Base-by-base conservation (phyloP, 2,113 vertebrate genomes). In the Strigops habroptila region DNA sequence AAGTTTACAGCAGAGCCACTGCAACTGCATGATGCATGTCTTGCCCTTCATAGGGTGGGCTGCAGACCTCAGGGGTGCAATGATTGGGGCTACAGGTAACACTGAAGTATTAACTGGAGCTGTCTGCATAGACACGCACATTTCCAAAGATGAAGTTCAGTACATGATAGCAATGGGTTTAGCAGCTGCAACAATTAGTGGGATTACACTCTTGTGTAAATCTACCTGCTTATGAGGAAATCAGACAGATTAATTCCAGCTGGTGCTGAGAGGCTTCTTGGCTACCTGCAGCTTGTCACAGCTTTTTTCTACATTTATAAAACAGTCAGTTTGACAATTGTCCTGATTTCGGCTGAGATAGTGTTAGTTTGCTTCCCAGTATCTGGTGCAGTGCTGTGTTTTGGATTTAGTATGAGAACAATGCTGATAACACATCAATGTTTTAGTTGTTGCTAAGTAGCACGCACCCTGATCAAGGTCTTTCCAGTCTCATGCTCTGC, bases 251-350 rank as follows among this genome's bases (percentile, higher is more conserved):
- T 82, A 71, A 95, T 96, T 85, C 82, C 24, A 27, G 77, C 28
- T 69, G 80, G 75, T 94, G 57, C 86, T 91, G 48, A 57, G 65
- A 81, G 28, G 24, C 85, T 97, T 95, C 91, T 88, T 93, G 91
- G 91, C 91, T 97, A 68, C 80, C 90, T 25, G 30, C 73, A 95
- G 82, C 44, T 81, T 81, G 70, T 82, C 25, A 53, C 12, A 9
- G 51, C 48, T 82, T 91, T 82, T 75, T 83, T 48, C 25, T 67
- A 28, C 79, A 60, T 94, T 95, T 95, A 85, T 88, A 91, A 81
- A 97, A 93, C 87, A 86, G 62, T 95, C 92, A 93, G 52, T 55
- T 83, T 92, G 91, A 91, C 65, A 88, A 2, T 15, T 35, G 33
- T 23, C 57, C 57, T 35, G 33, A 16, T 35, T 59, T 59, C 33